Conservation (phyloP, 1,140 invertebrate genomes). For the Myzus persicae region DNA sequence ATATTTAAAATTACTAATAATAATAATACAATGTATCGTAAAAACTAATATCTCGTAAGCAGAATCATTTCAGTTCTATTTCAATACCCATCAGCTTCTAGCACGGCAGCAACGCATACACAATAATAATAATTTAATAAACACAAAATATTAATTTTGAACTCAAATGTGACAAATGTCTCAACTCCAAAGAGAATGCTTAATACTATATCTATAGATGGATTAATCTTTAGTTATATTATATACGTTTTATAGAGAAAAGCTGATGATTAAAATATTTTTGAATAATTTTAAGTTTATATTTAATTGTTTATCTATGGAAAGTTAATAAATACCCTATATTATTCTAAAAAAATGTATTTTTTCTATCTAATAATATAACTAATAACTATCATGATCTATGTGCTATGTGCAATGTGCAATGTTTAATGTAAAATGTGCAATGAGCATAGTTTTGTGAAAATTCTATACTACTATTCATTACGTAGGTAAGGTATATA, state of each 20-base stretch:
- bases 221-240: neutral
- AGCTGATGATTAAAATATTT: too few relatives aligned
- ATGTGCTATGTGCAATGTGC: too few relatives aligned
- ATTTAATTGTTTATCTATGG: neutral
- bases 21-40: neutral
- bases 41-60: neutral
- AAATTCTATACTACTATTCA: too few relatives aligned
- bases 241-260: too few relatives aligned
- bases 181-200: neutral
- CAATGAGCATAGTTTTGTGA: too few relatives aligned
- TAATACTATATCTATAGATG: neutral
- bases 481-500: too few relatives aligned
- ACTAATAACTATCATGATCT: neutral
- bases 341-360: neutral
- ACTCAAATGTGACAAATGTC: neutral
- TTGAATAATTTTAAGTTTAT: neutral
- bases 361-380: neutral
- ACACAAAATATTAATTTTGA: neutral
- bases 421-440: too few relatives aligned
- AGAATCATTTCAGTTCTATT: neutral
- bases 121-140: neutral
- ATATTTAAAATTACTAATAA: neutral
- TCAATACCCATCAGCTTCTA: neutral
- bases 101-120: neutral
- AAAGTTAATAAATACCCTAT: neutral